Conservation (phyloP, 2,797 vertebrate genomes). For the Ficedula albicollis region DNA sequence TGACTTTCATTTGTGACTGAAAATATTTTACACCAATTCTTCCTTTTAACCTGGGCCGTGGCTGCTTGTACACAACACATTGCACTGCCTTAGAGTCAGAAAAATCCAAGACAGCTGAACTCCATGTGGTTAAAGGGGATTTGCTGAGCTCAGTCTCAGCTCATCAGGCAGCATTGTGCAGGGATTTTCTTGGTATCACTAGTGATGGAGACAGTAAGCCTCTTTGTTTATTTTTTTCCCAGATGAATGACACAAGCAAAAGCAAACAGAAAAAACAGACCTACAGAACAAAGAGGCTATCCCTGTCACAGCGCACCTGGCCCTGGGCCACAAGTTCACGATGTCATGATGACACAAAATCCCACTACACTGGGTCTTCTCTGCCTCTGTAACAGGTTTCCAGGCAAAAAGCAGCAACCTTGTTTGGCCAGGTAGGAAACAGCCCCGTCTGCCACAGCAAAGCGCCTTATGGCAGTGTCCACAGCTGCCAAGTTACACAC, state of each 20-base stretch:
- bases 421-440: slow-evolving; percentile 8
- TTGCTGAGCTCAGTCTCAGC: neutral
- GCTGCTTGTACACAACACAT: neutral
- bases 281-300: neutral
- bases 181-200: slow-evolving; percentile 1
- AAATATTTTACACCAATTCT: neutral
- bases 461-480: neutral
- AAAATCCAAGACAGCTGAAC: neutral
- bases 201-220: neutral
- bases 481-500: neutral
- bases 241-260: neutral
- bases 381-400: neutral
- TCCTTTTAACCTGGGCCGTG: neutral
- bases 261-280: neutral
- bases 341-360: neutral
- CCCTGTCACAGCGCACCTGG: neutral
- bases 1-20: neutral
- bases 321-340: neutral
- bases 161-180: neutral
- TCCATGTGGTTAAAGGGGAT: neutral
- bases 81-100: neutral
- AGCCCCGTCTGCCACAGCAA: neutral
- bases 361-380: neutral
- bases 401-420: neutral
- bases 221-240: neutral